Base-by-base conservation (phyloP, 2,113 vertebrate genomes). In the Bucco capensis region DNA sequence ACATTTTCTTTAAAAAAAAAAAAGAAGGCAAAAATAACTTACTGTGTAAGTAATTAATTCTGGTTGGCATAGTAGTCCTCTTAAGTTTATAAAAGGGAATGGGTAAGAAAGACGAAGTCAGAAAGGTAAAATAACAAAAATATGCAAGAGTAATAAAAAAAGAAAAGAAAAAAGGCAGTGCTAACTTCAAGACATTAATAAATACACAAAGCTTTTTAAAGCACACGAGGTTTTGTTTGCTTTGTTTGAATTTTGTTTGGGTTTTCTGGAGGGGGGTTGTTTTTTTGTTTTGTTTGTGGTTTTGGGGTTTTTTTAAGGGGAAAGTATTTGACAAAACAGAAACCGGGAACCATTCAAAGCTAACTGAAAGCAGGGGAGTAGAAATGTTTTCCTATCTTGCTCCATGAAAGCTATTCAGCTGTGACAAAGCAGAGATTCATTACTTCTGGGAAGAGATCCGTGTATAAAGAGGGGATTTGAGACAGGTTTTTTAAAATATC, bases 1-100 rank as follows among this genome's bases (percentile, higher is more conserved):
- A 71, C 27, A 3, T 50, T 72, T 80, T 71, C 65, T 65, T 67
- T 47, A 65, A 87, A 50, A 72, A 22, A 79, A 67, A 87, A 47
- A 70, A 23, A 79, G n/a, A 76, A 92, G 46, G 75, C 23, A 57
- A 71, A 97, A 93, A 65, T 31, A 97, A 99, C 98, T 99, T 99
- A 99, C 98, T 98, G 97, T 95, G 98, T 73, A 94, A 96, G 95
- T 96, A 97, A 96, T 97, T 98, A 97, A 97, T 95, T 97, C 97
- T 95, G 97, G 96, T 95, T 97, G 97, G 95, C 97, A 98, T 78
- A 97, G 98, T 75, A 95, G 96, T 99, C 98, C 98, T 98, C 98
- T 98, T 98, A 98, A 96, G 97, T 96, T 95, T 97, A 97, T 93
- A 98, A 96, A 94, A 97, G 94, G 91, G 80, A 96, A 96, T 1